phyloP scores from a whole-genome alignment of 2,888 invertebrate genomes.

The Suillia variegata region DNA sequence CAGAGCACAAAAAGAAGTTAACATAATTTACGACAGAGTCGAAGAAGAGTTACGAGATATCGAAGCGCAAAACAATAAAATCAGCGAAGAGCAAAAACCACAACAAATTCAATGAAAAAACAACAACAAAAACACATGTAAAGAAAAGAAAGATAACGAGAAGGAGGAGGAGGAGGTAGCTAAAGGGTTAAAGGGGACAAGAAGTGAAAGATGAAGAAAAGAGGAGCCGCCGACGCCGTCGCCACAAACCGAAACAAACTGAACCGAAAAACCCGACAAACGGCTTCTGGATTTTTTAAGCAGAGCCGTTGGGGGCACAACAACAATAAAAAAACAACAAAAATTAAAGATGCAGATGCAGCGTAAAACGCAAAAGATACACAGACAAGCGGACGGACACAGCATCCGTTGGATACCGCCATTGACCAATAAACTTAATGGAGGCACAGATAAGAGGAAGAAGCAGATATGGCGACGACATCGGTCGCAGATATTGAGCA shows the following conservation, averaged over 20 bases:
- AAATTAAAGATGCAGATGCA: constrained; percentile 21
- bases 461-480: not conserved
- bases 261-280: constrained; percentile 44
- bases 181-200: too few species aligned
- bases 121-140: constrained; percentile 25
- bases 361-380: constrained; percentile 14
- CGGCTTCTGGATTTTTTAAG: constrained; percentile 51
- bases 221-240: constrained; percentile 27
- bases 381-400: constrained; percentile 12
- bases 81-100: constrained; percentile 18
- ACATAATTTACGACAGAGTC: constrained; percentile 20
- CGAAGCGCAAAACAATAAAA: constrained; percentile 17
- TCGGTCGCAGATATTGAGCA: not conserved
- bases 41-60: constrained; percentile 15
- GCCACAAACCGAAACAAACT: constrained; percentile 40
- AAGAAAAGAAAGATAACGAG: too few species aligned
- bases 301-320: constrained; percentile 33
- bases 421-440: constrained; percentile 21
- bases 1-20: constrained; percentile 9
- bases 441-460: not conserved
- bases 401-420: constrained; percentile 6
- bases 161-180: too few species aligned
- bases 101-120: too few species aligned
- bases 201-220: constrained; percentile 22
- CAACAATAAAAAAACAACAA: too few species aligned